phyloP scores from a whole-genome alignment of 2,113 vertebrate genomes.

The Channa argus region DNA sequence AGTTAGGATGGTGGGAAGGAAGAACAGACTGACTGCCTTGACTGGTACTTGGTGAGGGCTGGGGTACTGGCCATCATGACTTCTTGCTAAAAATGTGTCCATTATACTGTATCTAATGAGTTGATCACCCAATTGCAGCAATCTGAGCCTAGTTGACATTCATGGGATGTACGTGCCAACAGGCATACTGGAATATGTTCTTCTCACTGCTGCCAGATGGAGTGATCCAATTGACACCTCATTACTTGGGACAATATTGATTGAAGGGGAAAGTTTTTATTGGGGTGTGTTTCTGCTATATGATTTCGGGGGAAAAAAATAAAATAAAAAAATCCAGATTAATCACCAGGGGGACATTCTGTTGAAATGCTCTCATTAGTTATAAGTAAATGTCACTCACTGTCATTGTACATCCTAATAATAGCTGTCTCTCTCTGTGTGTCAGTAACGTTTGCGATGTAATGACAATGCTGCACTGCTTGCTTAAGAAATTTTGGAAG shows the following conservation, averaged over 20 bases:
- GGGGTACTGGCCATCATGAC: slow-evolving; percentile 18
- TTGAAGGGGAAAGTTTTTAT: slow-evolving; percentile 35
- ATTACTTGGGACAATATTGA: slow-evolving; percentile 71
- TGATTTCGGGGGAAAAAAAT: neutral
- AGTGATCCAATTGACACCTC: slow-evolving; percentile 67
- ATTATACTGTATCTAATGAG: slow-evolving; percentile 58
- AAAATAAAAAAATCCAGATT: slow-evolving; percentile 4
- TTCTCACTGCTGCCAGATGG: slow-evolving; percentile 54
- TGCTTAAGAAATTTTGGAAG: neutral
- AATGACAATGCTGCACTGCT: slow-evolving; percentile 20
- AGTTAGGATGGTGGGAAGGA: neutral
- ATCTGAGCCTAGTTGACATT: slow-evolving; percentile 59
- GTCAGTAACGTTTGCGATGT: slow-evolving; percentile 30
- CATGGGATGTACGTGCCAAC: slow-evolving; percentile 45
- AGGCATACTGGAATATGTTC: slow-evolving; percentile 29
- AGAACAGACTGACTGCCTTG: neutral
- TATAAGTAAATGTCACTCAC: slow-evolving; percentile 49
- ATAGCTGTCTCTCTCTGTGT: slow-evolving; percentile 6
- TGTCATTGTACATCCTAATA: slow-evolving; percentile 39
- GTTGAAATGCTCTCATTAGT: slow-evolving; percentile 39
- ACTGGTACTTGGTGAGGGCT: slow-evolving; percentile 18
- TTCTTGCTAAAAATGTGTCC: slow-evolving; percentile 39
- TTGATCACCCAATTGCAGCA: slow-evolving; percentile 53
- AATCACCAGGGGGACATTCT: slow-evolving; percentile 40
- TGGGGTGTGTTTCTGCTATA: slow-evolving; percentile 1